Conservation (phyloP, 2,113 vertebrate species). For the Jacana jacana region DNA sequence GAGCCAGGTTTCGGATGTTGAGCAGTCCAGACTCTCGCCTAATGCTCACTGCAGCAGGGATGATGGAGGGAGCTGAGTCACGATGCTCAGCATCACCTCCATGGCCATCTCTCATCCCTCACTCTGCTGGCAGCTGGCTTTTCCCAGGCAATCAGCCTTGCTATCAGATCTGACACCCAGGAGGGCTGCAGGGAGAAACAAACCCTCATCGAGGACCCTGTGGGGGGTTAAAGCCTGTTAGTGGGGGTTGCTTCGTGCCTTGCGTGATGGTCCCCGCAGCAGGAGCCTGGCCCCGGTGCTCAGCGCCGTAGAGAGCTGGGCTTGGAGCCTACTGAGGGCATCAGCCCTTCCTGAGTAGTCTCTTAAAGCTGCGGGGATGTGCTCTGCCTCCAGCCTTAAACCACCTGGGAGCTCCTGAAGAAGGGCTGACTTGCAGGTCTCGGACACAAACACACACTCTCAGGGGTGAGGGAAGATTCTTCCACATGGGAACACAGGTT, state of each 20-base stretch:
- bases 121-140: neutral
- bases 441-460: neutral
- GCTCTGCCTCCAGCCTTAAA: neutral
- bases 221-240: neutral
- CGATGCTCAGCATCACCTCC: neutral
- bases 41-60: accelerated
- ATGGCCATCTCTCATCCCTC: neutral
- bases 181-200: neutral
- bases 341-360: neutral
- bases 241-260: neutral
- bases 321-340: neutral
- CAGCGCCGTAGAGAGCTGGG: neutral
- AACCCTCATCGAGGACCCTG: neutral
- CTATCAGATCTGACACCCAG: neutral
- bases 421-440: neutral
- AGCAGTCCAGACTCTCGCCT: neutral
- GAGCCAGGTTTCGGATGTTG: neutral
- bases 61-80: neutral
- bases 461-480: neutral
- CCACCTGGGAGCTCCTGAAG: neutral
- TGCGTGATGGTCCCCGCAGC: neutral
- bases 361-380: neutral
- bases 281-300: neutral
- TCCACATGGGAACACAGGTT: neutral
- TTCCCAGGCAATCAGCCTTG: constrained; percentile 7